These are phyloP conservation scores for Aethes cnicana DNA, from an alignment of 2,888 invertebrate species.

Conservation along the genomic window DNA sequence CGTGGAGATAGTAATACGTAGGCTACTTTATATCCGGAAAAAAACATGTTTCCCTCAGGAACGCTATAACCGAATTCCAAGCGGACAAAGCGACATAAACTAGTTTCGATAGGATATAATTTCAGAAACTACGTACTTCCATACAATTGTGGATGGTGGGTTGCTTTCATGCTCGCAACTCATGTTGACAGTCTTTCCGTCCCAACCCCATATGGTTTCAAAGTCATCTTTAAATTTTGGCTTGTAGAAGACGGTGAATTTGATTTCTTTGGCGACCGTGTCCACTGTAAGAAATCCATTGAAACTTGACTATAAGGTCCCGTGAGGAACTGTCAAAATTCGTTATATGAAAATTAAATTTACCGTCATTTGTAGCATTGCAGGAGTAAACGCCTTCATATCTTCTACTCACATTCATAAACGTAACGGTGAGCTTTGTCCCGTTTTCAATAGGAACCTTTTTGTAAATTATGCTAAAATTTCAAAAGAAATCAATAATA, in stretches of 20 bases:
- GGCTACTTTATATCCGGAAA: too few species aligned
- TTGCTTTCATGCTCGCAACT: slow-evolving; percentile 60
- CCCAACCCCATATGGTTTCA: slow-evolving; percentile 61
- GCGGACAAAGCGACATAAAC: too few species aligned
- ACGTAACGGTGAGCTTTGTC: slow-evolving; percentile 44
- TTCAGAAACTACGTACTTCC: slow-evolving; percentile 68
- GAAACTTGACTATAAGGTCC: too few species aligned
- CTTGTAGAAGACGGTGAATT: slow-evolving; percentile 54
- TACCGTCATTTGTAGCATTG: slow-evolving; percentile 65
- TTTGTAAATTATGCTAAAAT: slow-evolving; percentile 35
- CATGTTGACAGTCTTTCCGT: slow-evolving; percentile 54
- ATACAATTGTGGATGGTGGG: slow-evolving; percentile 54
- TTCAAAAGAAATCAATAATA: not conserved
- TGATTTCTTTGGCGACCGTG: slow-evolving; percentile 42
- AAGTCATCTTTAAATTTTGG: slow-evolving; percentile 52
- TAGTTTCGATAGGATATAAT: too few species aligned
- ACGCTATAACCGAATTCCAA: too few species aligned
- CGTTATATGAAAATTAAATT: slow-evolving; percentile 14
- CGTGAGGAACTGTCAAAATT: not conserved
- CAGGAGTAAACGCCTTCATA: slow-evolving; percentile 59
- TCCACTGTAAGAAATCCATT: slow-evolving; percentile 57
- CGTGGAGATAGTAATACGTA: too few species aligned
- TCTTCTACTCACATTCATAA: slow-evolving; percentile 45
- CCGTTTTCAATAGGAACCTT: slow-evolving; percentile 44
- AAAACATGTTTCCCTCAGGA: too few species aligned